phyloP scores from a whole-genome alignment of 2,888 invertebrate species.

The Oegoconia quadripuncta region DNA sequence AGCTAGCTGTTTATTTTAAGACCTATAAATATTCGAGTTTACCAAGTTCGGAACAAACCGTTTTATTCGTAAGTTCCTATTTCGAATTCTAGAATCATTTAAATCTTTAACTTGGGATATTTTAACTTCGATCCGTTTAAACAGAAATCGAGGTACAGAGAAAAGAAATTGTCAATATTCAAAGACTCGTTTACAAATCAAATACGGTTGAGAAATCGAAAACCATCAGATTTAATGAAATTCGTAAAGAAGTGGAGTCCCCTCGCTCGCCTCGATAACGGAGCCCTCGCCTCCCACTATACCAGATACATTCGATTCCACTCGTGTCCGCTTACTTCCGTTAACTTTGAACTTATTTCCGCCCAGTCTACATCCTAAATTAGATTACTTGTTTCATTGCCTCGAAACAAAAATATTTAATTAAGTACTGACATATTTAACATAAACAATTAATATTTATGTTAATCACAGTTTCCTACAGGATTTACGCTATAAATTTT shows the following conservation, averaged over 20 bases:
- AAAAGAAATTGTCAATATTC: background rate
- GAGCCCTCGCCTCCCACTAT: conserved; percentile 21
- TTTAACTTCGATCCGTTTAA: background rate
- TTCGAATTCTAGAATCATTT: background rate
- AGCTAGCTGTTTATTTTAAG: background rate
- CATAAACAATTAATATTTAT: conserved; percentile 4
- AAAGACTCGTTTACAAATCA: conserved; percentile 24
- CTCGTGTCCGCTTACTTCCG: conserved; percentile 37
- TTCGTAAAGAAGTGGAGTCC: conserved; percentile 19
- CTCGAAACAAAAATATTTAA: conserved; percentile 33
- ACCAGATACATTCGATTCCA: conserved; percentile 26
- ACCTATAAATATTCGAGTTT: background rate
- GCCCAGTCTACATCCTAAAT: conserved; percentile 40
- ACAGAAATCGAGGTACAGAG: background rate
- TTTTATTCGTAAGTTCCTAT: background rate
- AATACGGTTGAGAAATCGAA: conserved; percentile 19
- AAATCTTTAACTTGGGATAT: background rate
- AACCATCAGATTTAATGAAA: conserved; percentile 20
- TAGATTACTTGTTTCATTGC: conserved; percentile 27
- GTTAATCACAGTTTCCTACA: background rate
- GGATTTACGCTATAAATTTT: too few relatives aligned
- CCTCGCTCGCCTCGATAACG: conserved; percentile 3
- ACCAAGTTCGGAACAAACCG: background rate
- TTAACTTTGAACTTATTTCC: conserved; percentile 47
- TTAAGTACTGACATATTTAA: conserved; percentile 6